Percentiles rank a stretch among this genome's conserved stretches.
phyloP scores from a whole-genome alignment of 2,113 vertebrate species.

The Scytalopus superciliaris region DNA sequence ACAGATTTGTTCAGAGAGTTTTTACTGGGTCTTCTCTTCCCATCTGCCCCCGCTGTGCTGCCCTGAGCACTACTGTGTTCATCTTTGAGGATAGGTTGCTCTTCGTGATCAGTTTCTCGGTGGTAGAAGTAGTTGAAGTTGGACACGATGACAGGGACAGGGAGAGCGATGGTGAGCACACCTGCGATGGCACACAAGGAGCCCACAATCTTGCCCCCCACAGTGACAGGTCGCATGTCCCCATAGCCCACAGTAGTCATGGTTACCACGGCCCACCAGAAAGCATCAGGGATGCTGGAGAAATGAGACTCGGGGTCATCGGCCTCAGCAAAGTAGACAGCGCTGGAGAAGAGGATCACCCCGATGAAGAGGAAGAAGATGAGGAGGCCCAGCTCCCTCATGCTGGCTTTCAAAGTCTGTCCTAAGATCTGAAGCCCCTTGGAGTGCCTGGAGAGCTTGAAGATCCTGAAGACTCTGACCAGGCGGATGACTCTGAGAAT shows the following conservation, averaged over 20 bases:
- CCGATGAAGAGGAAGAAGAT: constrained; percentile 99
- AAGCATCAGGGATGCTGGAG: constrained; percentile 96
- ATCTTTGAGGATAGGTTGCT: constrained; percentile 85
- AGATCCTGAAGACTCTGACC: constrained; percentile 94
- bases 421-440: constrained; percentile 96
- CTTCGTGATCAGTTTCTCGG: constrained; percentile 89
- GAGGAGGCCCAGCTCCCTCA: constrained; percentile 92
- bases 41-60: constrained; percentile 63
- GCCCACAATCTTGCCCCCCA: constrained; percentile 95
- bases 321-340: constrained; percentile 91
- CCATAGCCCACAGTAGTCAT: constrained; percentile 98
- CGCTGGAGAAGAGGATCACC: constrained; percentile 96
- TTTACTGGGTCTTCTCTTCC: constrained; percentile 77
- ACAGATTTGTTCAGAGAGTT: constrained; percentile 78
- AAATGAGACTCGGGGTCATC: constrained; percentile 93
- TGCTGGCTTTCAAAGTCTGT: constrained; percentile 94
- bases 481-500: constrained; percentile 94
- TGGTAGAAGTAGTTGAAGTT: constrained; percentile 99
- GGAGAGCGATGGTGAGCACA: constrained; percentile 94
- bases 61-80: constrained; percentile 72
- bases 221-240: constrained; percentile 92
- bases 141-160: constrained; percentile 94
- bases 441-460: constrained; percentile 94
- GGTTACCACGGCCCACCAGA: constrained; percentile 98
- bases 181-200: constrained; percentile 94